Conservation (phyloP, 2,113 vertebrate species). For the rat (Rattus norvegicus) region GRCr8 NC_086039.1:113059501-113060000, state of each 20-base stretch:
- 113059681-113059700: background rate
- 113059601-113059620: background rate
- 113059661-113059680: background rate
- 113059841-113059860: background rate
- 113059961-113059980: background rate
- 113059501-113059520: background rate
- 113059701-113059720: background rate
- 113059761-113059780: background rate
- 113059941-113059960: background rate
- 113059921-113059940: background rate
- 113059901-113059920: background rate
- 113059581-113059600: background rate
- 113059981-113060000: constrained; percentile 14
- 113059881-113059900: background rate
- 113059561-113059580: background rate
- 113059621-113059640: background rate
- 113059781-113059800: background rate
- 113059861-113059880: background rate
- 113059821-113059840: background rate
- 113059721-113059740: background rate
- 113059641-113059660: background rate
- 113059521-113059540: background rate
- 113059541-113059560: background rate
- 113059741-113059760: background rate
- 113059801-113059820: background rate